Conservation (phyloP, 2,888 invertebrate species). For the Epinotia ramella region DNA sequence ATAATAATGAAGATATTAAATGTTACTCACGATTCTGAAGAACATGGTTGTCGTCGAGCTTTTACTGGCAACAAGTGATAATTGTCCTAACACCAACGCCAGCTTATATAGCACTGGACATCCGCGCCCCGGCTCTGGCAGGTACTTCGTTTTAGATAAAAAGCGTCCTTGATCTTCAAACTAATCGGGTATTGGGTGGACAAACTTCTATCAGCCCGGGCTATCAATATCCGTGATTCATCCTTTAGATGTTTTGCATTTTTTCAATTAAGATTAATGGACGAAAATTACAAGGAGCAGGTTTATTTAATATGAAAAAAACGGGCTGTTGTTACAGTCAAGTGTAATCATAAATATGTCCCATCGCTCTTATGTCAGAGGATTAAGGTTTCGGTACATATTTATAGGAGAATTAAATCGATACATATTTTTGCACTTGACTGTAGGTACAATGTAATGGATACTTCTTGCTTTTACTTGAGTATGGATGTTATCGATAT, state of each 20-base stretch:
- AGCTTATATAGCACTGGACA: conserved; percentile 71
- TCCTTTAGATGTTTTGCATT: conserved; percentile 24
- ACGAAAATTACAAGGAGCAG: conserved; percentile 20
- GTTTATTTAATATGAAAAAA: conserved; percentile 6
- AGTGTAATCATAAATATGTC: too few relatives aligned
- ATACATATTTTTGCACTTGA: too few relatives aligned
- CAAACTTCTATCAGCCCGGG: conserved; percentile 56
- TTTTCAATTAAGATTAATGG: conserved; percentile 12
- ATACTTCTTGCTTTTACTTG: background rate
- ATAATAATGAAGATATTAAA: conserved; percentile 30
- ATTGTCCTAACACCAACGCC: conserved; percentile 52
- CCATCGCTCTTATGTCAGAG: too few relatives aligned
- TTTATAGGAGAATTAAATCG: too few relatives aligned
- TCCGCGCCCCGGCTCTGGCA: conserved; percentile 73
- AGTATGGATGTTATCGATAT: background rate
- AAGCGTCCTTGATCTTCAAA: conserved; percentile 82
- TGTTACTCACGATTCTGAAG: conserved; percentile 77
- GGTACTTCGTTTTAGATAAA: conserved; percentile 65
- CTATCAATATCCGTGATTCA: conserved; percentile 68
- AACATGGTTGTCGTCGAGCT: conserved; percentile 74
- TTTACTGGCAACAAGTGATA: conserved; percentile 77
- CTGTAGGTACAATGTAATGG: background rate
- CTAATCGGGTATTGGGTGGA: conserved; percentile 66
- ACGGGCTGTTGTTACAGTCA: background rate
- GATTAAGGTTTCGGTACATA: too few relatives aligned